A percentile compares a stretch with the other conserved stretches of the same genome.
Conservation (phyloP, 2,888 invertebrate species). For the Ceraclea dissimilis region DNA sequence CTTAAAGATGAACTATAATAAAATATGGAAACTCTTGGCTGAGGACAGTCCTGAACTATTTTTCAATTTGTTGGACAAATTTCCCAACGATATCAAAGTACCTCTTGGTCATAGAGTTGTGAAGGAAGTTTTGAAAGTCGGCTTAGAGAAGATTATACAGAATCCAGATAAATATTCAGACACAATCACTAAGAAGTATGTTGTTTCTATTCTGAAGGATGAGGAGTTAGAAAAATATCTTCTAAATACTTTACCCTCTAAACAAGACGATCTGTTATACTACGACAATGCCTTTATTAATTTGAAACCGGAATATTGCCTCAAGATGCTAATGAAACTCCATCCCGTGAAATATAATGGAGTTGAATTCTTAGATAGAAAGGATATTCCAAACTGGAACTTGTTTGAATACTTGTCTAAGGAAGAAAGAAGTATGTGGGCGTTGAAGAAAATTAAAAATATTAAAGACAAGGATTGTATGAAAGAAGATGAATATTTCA, state of each 20-base stretch:
- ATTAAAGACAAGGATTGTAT: conserved; percentile 7
- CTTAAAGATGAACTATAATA: neutral
- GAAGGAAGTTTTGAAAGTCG: neutral
- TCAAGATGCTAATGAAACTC: conserved; percentile 13
- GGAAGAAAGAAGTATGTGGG: conserved; percentile 15
- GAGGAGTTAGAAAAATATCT: conserved; percentile 14
- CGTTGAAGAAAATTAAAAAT: conserved; percentile 9
- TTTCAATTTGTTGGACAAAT: conserved; percentile 6
- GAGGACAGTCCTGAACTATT: conserved; percentile 14
- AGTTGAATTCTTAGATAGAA: conserved; percentile 6
- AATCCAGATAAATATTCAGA: neutral
- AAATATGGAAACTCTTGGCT: conserved; percentile 5
- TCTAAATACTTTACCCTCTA: neutral
- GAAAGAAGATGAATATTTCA: conserved; percentile 18
- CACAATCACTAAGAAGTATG: conserved; percentile 4
- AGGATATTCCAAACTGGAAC: conserved; percentile 5
- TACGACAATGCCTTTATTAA: neutral
- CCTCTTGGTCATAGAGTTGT: neutral
- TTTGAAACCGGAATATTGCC: conserved; percentile 4
- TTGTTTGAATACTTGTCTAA: conserved; percentile 5
- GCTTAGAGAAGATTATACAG: neutral
- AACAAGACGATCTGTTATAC: neutral
- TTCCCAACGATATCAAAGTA: neutral
- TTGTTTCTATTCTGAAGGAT: conserved; percentile 8
- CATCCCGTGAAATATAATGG: conserved; percentile 16